These are phyloP conservation scores for Aphrophora alni DNA, from an alignment of 2,888 invertebrate genomes.

Conservation along the genomic window DNA sequence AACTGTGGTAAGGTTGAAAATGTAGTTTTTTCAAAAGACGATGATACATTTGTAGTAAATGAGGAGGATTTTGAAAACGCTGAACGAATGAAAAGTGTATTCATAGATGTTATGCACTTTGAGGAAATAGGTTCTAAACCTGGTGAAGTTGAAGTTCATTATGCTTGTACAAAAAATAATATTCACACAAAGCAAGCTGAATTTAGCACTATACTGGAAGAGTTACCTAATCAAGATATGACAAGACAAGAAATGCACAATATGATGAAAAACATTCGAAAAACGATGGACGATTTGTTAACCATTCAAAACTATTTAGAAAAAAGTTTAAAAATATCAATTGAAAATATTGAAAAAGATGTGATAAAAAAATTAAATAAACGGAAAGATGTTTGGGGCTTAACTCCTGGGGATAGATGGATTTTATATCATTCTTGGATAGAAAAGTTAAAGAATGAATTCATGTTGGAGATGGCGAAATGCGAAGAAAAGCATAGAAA, in stretches of 20 bases:
- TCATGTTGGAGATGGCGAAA: neutral
- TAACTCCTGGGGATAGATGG: constrained; percentile 15
- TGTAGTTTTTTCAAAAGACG: constrained; percentile 16
- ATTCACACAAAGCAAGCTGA: constrained; percentile 19
- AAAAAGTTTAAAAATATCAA: neutral
- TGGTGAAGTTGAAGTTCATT: neutral
- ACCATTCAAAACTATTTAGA: neutral
- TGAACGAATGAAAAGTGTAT: constrained; percentile 20
- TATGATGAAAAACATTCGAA: constrained; percentile 22
- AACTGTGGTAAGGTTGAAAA: constrained; percentile 23
- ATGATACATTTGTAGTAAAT: neutral
- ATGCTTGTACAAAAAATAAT: constrained; percentile 22
- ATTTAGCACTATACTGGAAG: neutral
- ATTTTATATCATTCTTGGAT: constrained; percentile 30
- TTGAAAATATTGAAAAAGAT: neutral
- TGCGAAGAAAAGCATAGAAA: constrained; percentile 24
- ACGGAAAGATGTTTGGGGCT: neutral
- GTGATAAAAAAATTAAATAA: neutral
- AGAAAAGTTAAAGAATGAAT: neutral
- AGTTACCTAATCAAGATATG: constrained; percentile 6
- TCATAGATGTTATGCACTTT: constrained; percentile 18
- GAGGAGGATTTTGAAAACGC: constrained; percentile 30
- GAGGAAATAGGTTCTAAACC: neutral
- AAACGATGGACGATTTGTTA: neutral
- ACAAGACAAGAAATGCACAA: constrained; percentile 13